Percentiles rank a stretch among this genome's conserved stretches.
phyloP scores from a whole-genome alignment of 2,888 invertebrate genomes.

The Melikaiella ostensackeni region DNA sequence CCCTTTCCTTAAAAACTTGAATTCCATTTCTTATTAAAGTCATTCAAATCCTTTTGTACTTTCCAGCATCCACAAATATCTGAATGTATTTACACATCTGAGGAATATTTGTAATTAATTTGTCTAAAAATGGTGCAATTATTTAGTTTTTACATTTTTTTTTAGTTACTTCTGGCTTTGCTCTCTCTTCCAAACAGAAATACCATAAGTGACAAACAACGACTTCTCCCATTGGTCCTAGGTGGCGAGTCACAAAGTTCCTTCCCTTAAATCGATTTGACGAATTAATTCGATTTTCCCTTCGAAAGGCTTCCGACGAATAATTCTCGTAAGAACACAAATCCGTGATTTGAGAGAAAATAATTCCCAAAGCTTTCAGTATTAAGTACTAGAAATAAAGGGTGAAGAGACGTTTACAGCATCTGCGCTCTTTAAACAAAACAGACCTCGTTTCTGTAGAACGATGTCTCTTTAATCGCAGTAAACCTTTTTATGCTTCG shows the following conservation, averaged over 20 bases:
- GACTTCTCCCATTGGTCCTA: slow-evolving; percentile 56
- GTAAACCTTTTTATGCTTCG: not conserved
- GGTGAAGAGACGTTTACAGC: not conserved
- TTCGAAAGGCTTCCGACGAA: slow-evolving; percentile 41
- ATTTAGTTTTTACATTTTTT: not conserved
- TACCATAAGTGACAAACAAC: slow-evolving; percentile 48
- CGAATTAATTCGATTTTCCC: slow-evolving; percentile 49
- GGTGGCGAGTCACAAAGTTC: slow-evolving; percentile 53
- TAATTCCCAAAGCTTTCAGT: not conserved
- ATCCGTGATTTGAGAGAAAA: slow-evolving; percentile 6
- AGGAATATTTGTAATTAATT: not conserved
- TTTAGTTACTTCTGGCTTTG: slow-evolving; percentile 5
- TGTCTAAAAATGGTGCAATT: not conserved
- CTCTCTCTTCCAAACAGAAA: slow-evolving; percentile 50
- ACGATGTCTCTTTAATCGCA: not conserved
- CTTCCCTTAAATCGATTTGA: slow-evolving; percentile 50
- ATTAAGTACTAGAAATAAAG: not conserved
- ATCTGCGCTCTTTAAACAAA: not conserved
- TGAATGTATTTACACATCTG: not conserved
- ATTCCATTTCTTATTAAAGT: not conserved
- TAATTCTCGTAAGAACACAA: not conserved
- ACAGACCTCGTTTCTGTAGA: not conserved
- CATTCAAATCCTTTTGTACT: slow-evolving; percentile 4
- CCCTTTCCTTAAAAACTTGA: not conserved
- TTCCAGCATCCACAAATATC: not conserved